Conservation (phyloP, 2,797 vertebrate genomes). For the Sebastolobus altivelis region DNA sequence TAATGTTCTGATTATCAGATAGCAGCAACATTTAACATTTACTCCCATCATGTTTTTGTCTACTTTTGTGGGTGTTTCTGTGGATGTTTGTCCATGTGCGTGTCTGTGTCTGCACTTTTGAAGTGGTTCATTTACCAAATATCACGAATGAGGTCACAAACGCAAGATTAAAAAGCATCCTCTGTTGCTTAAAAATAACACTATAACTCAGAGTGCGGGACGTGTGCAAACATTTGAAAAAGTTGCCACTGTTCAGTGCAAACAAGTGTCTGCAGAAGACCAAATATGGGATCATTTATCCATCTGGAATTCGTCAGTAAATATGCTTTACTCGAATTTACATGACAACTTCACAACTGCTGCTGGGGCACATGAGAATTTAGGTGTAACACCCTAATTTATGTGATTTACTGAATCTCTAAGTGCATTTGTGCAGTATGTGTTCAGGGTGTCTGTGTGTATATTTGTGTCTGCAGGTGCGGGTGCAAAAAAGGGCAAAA, state of each 20-base stretch:
- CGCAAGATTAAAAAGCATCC: constrained; percentile 25
- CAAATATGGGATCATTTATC: constrained; percentile 29
- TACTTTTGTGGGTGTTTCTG: constrained; percentile 19
- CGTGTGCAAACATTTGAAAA: constrained; percentile 11
- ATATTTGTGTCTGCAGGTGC: constrained; percentile 12
- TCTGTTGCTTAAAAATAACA: constrained; percentile 30
- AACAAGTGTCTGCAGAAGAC: background rate
- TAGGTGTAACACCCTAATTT: background rate
- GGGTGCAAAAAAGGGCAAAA: background rate
- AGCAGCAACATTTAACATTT: constrained; percentile 59
- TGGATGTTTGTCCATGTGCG: background rate
- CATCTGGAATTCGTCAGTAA: background rate
- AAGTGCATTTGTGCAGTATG: background rate
- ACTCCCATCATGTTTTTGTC: constrained; percentile 52
- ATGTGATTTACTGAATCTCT: background rate
- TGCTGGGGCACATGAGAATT: background rate
- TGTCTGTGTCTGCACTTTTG: constrained; percentile 10
- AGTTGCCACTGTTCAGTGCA: background rate
- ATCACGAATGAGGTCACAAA: constrained; percentile 15
- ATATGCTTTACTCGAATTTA: background rate
- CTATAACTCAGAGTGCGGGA: background rate
- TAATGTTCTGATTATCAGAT: constrained; percentile 64
- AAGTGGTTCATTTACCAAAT: constrained; percentile 38
- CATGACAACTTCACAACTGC: background rate
- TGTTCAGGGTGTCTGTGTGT: constrained; percentile 5